Evolutionary conservation across 1,140 invertebrate genomes (phyloP).

Genomic region (Vollenhovia emeryi): DNA sequence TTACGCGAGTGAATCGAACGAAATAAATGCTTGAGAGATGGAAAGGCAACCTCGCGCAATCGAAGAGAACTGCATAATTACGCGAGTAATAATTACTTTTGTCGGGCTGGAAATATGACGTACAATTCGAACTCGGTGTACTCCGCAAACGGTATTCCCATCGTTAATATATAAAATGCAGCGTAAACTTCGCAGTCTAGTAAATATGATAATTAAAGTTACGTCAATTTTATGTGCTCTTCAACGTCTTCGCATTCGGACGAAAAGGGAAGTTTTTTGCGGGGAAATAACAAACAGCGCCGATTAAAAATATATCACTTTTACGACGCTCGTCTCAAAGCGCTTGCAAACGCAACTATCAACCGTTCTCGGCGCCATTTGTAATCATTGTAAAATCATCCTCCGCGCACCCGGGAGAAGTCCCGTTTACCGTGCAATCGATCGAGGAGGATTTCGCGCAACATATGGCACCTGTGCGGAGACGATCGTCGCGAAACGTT

Average conservation of each 20-base stretch:
- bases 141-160: background rate
- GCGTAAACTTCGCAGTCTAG: background rate
- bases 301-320: background rate
- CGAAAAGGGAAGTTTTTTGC: background rate
- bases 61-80: conserved; percentile 38
- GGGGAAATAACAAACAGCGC: background rate
- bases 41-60: background rate
- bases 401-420: background rate
- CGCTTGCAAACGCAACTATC: conserved; percentile 2
- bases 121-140: background rate
- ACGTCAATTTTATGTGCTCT: background rate
- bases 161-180: background rate
- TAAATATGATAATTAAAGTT: conserved; percentile 29
- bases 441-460: background rate
- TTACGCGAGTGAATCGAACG: conserved; percentile 14
- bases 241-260: background rate
- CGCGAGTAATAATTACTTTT: conserved; percentile 40
- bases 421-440: conserved; percentile 9
- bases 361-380: background rate
- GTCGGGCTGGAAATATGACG: background rate
- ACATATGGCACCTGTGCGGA: background rate
- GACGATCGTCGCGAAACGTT: background rate
- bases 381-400: conserved; percentile 22
- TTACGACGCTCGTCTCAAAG: background rate
- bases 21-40: conserved; percentile 26